Percentiles rank a stretch among this genome's conserved stretches.
Evolutionary conservation across 2,113 vertebrate species (phyloP).

Genomic region (Lepidothrix coronata): DNA sequence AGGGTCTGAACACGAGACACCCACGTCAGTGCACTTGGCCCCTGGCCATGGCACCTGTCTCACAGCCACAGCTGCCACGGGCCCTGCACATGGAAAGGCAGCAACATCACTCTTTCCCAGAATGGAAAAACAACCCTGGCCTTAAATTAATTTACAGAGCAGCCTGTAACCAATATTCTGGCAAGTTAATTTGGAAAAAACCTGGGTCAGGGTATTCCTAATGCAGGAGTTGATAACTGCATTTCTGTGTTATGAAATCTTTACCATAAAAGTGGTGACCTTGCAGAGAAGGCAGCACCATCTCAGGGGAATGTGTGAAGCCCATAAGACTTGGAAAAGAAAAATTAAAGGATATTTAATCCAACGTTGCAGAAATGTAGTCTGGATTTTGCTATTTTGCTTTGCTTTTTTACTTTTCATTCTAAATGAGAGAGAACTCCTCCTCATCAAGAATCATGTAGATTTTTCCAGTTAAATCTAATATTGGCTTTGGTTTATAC

Average conservation of each 20-base stretch:
- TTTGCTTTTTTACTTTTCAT: background rate
- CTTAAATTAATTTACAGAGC: background rate
- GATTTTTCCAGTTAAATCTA: background rate
- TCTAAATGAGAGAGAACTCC: background rate
- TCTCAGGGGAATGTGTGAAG: background rate
- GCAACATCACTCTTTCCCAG: background rate
- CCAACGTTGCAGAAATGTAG: background rate
- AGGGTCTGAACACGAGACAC: background rate
- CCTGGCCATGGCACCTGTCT: background rate
- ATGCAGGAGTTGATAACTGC: background rate
- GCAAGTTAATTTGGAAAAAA: background rate
- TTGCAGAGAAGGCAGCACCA: background rate
- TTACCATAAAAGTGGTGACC: background rate
- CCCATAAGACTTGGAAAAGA: background rate
- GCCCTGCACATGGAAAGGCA: background rate
- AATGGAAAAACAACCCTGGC: background rate
- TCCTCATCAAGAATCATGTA: background rate
- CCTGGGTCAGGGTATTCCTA: background rate
- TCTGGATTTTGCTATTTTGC: background rate
- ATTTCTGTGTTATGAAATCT: background rate
- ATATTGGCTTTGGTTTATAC: background rate
- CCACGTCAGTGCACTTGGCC: background rate
- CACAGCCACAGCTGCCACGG: background rate
- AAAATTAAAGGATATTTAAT: background rate
- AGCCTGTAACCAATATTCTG: background rate